phyloP scores from a whole-genome alignment of 1,140 invertebrate genomes.

The Drosophila nigrodunni region DNA sequence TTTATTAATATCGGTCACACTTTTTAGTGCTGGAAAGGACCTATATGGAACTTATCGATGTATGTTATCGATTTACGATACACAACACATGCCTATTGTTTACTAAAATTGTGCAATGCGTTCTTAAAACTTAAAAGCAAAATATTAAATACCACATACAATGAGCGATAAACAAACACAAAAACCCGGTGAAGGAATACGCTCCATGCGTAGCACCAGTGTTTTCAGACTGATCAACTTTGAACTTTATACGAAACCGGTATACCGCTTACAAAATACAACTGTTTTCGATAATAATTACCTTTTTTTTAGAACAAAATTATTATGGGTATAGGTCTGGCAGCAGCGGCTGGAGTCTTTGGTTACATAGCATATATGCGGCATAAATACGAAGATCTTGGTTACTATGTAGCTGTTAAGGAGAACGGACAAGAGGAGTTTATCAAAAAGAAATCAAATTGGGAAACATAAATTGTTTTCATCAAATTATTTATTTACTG shows the following conservation, averaged over 20 bases:
- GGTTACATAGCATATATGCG: slow-evolving; percentile 93
- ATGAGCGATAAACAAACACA: slow-evolving; percentile 53
- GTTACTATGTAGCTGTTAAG: slow-evolving; percentile 91
- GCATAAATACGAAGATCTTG: slow-evolving; percentile 89
- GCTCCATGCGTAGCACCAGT: slow-evolving; percentile 89
- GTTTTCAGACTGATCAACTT: slow-evolving; percentile 92
- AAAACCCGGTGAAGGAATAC: slow-evolving; percentile 90
- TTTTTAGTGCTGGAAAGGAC: too few relatives aligned
- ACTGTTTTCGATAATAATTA: neutral
- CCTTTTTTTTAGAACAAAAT: slow-evolving; percentile 88
- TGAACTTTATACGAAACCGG: slow-evolving; percentile 93
- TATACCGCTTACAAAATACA: slow-evolving; percentile 84
- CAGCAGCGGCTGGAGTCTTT: slow-evolving; percentile 89
- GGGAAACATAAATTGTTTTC: slow-evolving; percentile 24
- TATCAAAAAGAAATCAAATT: slow-evolving; percentile 89
- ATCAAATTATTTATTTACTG: slow-evolving; percentile 76
- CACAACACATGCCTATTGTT: slow-evolving; percentile 42
- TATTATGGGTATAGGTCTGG: slow-evolving; percentile 91
- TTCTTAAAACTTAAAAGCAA: neutral
- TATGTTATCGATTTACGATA: slow-evolving; percentile 18
- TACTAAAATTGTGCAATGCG: slow-evolving; percentile 66
- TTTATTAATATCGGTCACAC: neutral
- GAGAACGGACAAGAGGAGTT: slow-evolving; percentile 90
- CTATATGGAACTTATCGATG: neutral
- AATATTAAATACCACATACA: neutral